Conservation (phyloP, 2,888 invertebrate species). For the Diloba caeruleocephala region DNA sequence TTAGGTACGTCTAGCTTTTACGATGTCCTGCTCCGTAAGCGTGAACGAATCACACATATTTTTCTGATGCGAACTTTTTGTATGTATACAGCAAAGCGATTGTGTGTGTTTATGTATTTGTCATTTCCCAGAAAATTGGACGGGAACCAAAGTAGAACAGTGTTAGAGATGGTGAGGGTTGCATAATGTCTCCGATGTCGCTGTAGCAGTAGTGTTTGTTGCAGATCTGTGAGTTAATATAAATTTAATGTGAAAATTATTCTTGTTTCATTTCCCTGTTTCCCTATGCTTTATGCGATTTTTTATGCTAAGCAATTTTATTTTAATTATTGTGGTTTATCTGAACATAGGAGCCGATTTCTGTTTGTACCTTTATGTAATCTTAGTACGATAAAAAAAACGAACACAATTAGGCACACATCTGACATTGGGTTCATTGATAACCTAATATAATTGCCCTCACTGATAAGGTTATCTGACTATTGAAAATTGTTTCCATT, state of each 20-base stretch:
- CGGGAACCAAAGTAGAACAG: conserved; percentile 42
- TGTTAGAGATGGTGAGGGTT: conserved; percentile 34
- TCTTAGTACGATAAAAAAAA: too few species aligned
- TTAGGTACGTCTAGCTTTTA: conserved; percentile 6
- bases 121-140: conserved; percentile 46
- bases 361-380: too few species aligned
- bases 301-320: conserved; percentile 41
- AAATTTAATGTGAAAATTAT: conserved; percentile 85
- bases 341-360: too few species aligned
- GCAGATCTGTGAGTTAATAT: conserved; percentile 87
- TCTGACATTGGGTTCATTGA: too few species aligned
- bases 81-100: conserved; percentile 64
- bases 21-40: conserved; percentile 9
- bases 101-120: conserved; percentile 58
- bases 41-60: conserved; percentile 52
- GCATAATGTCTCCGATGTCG: conserved; percentile 50
- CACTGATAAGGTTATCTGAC: too few species aligned
- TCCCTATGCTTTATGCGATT: conserved; percentile 68
- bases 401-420: too few species aligned
- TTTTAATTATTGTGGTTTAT: not conserved
- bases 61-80: conserved; percentile 62
- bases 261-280: conserved; percentile 81
- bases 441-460: too few species aligned
- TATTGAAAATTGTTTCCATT: too few species aligned
- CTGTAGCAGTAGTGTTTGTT: conserved; percentile 75